These are phyloP conservation scores for Bilobella aurantiaca DNA, from an alignment of 1,140 invertebrate genomes.

Conservation along the genomic window DNA sequence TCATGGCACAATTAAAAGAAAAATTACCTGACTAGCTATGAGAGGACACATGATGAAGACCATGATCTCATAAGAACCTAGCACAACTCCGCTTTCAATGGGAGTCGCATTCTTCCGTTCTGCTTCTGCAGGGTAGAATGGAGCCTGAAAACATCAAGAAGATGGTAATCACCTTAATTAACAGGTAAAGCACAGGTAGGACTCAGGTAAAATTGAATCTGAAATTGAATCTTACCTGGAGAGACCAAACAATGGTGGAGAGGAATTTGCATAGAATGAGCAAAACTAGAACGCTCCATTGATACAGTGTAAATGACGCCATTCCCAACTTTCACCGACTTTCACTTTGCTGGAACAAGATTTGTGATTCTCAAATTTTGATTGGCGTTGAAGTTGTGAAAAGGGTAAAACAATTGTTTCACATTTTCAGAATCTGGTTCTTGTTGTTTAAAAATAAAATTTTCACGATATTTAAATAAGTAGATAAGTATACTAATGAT, in stretches of 20 bases:
- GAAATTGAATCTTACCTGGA: neutral
- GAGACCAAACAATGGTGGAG: neutral
- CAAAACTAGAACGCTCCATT: neutral
- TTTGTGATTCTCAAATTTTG: too few relatives aligned
- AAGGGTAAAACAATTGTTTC: too few relatives aligned
- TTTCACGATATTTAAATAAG: too few relatives aligned
- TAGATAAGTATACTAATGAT: too few relatives aligned
- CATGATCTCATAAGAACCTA: slow-evolving; percentile 8
- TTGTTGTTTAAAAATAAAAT: too few relatives aligned
- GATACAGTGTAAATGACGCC: neutral
- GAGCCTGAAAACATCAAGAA: neutral
- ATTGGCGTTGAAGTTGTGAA: too few relatives aligned
- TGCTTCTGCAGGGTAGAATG: slow-evolving; percentile 41
- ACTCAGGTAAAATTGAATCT: too few relatives aligned
- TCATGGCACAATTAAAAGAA: too few relatives aligned
- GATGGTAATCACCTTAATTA: neutral
- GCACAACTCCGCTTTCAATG: slow-evolving; percentile 60
- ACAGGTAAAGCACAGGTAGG: too few relatives aligned
- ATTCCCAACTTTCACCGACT: neutral
- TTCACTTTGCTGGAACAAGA: too few relatives aligned
- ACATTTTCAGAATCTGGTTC: too few relatives aligned
- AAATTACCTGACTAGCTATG: slow-evolving; percentile 61
- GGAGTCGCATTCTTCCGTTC: slow-evolving; percentile 71
- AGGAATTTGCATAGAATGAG: neutral
- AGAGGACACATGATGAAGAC: slow-evolving; percentile 11